Evolutionary conservation across 2,888 invertebrate species (phyloP).

Genomic region (Cerceris rybyensis): DNA sequence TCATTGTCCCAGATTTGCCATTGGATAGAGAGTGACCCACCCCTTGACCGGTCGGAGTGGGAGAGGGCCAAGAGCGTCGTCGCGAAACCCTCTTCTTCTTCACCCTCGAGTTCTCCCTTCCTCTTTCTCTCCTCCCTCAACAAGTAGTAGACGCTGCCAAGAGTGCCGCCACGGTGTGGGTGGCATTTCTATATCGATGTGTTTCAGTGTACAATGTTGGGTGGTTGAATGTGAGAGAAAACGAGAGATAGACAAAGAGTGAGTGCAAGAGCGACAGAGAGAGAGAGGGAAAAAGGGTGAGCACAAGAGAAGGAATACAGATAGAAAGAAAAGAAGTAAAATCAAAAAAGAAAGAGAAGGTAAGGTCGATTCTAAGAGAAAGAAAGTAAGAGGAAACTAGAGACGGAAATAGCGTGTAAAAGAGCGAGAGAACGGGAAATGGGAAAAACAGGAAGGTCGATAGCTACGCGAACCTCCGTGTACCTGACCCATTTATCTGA

Average conservation of each 20-base stretch:
- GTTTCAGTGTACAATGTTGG: too few relatives aligned
- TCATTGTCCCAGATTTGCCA: slow-evolving; percentile 78
- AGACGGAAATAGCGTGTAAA: neutral
- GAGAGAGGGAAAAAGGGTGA: too few relatives aligned
- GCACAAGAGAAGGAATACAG: too few relatives aligned
- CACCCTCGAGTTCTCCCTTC: slow-evolving; percentile 14
- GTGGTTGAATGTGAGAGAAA: too few relatives aligned
- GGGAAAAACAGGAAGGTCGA: slow-evolving; percentile 50
- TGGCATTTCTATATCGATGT: too few relatives aligned
- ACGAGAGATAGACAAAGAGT: too few relatives aligned
- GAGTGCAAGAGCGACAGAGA: too few relatives aligned
- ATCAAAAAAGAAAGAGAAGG: too few relatives aligned
- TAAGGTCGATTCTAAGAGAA: too few relatives aligned
- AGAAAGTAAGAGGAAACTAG: neutral
- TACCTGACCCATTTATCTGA: slow-evolving; percentile 78
- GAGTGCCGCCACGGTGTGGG: too few relatives aligned
- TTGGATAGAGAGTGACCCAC: slow-evolving; percentile 68
- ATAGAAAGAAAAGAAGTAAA: too few relatives aligned
- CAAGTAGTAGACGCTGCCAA: slow-evolving; percentile 61
- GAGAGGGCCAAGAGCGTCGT: slow-evolving; percentile 56
- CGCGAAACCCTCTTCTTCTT: slow-evolving; percentile 38
- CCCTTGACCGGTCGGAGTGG: slow-evolving; percentile 61
- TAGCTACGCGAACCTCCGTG: slow-evolving; percentile 65
- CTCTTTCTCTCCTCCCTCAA: slow-evolving; percentile 50
- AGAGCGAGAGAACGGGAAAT: slow-evolving; percentile 10